Conservation (phyloP, 2,797 vertebrate genomes). For the Crenichthys baileyi region DNA sequence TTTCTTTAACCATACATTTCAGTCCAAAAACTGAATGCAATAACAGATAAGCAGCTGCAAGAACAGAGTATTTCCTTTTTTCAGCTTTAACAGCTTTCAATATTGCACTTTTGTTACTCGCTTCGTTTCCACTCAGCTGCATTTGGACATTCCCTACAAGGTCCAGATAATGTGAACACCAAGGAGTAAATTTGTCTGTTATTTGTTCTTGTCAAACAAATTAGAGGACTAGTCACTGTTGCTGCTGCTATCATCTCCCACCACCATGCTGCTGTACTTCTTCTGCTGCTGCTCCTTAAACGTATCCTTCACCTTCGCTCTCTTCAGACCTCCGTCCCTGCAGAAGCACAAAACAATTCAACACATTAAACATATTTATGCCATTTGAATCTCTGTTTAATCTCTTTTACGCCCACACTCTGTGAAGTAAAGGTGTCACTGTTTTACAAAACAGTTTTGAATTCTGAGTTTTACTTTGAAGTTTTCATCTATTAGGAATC, state of each 20-base stretch:
- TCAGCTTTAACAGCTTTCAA: slow-evolving; percentile 16
- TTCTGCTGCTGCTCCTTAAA: slow-evolving; percentile 95
- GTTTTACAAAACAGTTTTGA: neutral
- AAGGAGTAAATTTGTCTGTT: slow-evolving; percentile 2
- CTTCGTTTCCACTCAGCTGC: slow-evolving; percentile 8
- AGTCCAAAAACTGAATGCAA: slow-evolving; percentile 3
- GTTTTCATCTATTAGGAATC: neutral
- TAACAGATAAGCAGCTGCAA: slow-evolving; percentile 10
- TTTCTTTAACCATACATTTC: slow-evolving; percentile 32
- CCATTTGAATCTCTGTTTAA: no score
- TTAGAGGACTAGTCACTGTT: slow-evolving; percentile 61
- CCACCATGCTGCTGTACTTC: slow-evolving; percentile 95
- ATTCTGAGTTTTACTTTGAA: neutral
- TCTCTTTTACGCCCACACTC: neutral
- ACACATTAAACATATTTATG: neutral
- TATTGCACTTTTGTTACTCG: slow-evolving; percentile 47
- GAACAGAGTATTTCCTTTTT: slow-evolving; percentile 12
- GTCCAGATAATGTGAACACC: slow-evolving; percentile 6
- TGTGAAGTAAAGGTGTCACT: neutral
- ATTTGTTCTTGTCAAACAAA: slow-evolving; percentile 8
- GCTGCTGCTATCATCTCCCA: slow-evolving; percentile 80
- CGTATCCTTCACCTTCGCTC: slow-evolving; percentile 91
- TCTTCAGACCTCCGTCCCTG: slow-evolving; percentile 97
- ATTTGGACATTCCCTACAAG: neutral
- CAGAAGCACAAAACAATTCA: slow-evolving; percentile 9